These are phyloP conservation scores for Propithecus perrieri DNA, from an alignment of 2,797 vertebrate species.

Conservation along the genomic window DNA sequence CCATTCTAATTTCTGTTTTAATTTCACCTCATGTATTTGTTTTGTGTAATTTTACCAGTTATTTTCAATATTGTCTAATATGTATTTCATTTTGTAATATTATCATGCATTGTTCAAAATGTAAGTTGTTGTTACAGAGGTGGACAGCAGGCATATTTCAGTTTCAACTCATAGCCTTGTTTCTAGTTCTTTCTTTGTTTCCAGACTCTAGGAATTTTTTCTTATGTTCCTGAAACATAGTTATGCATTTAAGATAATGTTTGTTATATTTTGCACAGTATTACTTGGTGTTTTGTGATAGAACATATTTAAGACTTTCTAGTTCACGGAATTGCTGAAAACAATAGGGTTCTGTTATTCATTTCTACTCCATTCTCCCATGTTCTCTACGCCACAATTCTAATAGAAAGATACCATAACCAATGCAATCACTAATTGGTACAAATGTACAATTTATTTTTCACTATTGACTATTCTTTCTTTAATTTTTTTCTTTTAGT, in stretches of 20 bases:
- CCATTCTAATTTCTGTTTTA: background rate
- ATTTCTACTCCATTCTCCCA: background rate
- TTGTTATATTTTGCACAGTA: background rate
- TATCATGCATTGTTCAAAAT: background rate
- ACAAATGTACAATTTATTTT: background rate
- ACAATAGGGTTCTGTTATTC: background rate
- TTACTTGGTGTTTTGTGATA: background rate
- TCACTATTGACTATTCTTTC: background rate
- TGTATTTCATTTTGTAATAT: background rate
- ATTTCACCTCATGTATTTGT: background rate
- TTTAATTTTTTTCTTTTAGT: background rate
- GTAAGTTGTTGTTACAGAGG: background rate
- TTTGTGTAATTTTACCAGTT: background rate
- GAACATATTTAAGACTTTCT: background rate
- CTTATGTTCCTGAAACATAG: background rate
- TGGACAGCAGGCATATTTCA: background rate
- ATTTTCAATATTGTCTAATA: background rate
- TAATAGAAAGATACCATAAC: background rate
- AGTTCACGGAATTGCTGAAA: background rate
- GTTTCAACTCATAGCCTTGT: background rate
- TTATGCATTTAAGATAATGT: background rate
- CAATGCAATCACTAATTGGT: background rate
- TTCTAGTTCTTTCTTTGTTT: background rate
- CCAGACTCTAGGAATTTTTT: background rate
- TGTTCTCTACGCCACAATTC: background rate